phyloP scores from a whole-genome alignment of 1,140 invertebrate species.

The Drosophila bocki region DNA sequence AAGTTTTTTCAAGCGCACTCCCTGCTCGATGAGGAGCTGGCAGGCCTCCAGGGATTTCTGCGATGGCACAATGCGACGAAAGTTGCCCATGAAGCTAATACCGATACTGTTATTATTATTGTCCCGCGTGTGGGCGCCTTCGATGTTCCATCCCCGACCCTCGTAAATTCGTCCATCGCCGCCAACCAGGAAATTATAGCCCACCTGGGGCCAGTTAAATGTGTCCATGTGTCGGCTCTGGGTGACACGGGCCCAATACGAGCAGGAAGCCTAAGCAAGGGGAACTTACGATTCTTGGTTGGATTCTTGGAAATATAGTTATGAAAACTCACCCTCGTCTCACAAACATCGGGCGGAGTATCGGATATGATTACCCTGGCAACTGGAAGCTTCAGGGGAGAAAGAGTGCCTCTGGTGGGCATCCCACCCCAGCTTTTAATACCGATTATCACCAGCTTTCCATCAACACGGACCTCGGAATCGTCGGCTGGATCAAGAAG shows the following conservation, averaged over 20 bases:
- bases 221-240: conserved; percentile 87
- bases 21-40: conserved; percentile 87
- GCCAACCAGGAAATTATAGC: conserved; percentile 86
- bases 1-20: conserved; percentile 86
- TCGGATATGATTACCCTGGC: conserved; percentile 86
- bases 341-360: conserved; percentile 86
- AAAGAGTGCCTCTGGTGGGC: conserved; percentile 79
- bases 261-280: conserved; percentile 48
- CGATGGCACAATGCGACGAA: conserved; percentile 86
- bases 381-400: conserved; percentile 85
- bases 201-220: conserved; percentile 88
- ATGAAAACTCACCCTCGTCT: conserved; percentile 81
- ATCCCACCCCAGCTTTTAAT: conserved; percentile 87
- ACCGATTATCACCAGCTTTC: conserved; percentile 45
- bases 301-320: neutral
- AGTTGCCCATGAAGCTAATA: conserved; percentile 90
- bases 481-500: conserved; percentile 22
- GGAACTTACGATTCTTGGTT: neutral
- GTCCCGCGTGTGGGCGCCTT: conserved; percentile 86
- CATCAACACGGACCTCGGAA: conserved; percentile 25
- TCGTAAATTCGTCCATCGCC: conserved; percentile 88
- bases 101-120: conserved; percentile 87
- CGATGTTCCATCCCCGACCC: conserved; percentile 87
- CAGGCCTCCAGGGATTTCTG: conserved; percentile 87
- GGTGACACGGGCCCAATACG: conserved; percentile 85